Percentiles rank a stretch among this genome's conserved stretches.
phyloP scores from a whole-genome alignment of 2,113 vertebrate genomes.

The Istiophorus platypterus region DNA sequence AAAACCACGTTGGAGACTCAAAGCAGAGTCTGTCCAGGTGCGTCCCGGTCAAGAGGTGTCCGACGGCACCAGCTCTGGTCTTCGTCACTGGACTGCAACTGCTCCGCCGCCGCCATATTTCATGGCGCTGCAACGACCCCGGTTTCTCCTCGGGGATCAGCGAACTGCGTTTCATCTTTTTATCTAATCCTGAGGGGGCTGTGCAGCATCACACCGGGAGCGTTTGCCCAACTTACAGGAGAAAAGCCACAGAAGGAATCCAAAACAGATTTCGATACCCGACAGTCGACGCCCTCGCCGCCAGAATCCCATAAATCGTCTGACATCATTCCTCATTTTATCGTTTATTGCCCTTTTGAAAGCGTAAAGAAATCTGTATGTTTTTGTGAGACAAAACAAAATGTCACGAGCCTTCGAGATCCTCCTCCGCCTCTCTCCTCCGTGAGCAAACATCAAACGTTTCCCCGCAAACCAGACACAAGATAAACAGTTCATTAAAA shows the following conservation, averaged over 20 bases:
- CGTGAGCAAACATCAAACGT: slow-evolving; percentile 67
- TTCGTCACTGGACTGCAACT: background rate
- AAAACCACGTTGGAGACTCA: too few relatives aligned
- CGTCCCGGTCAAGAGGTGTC: too few relatives aligned
- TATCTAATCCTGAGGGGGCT: slow-evolving; percentile 6
- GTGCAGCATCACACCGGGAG: slow-evolving; percentile 8
- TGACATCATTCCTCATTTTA: slow-evolving; percentile 40
- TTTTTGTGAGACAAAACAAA: slow-evolving; percentile 60
- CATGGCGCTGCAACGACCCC: background rate
- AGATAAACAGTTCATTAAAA: slow-evolving; percentile 79
- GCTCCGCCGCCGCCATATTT: background rate
- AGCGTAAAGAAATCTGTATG: slow-evolving; percentile 30
- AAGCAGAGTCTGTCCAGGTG: too few relatives aligned
- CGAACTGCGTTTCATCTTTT: background rate
- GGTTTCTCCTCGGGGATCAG: slow-evolving; percentile 3
- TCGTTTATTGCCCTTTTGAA: slow-evolving; percentile 45
- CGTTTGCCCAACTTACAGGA: slow-evolving; percentile 1
- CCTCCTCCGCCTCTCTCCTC: slow-evolving; percentile 2
- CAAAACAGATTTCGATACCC: background rate
- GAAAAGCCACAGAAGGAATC: slow-evolving; percentile 9
- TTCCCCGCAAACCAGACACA: slow-evolving; percentile 51
- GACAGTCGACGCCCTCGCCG: background rate
- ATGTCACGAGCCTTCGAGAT: slow-evolving; percentile 38
- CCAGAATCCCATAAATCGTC: slow-evolving; percentile 57
- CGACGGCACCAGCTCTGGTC: too few relatives aligned